Conservation (phyloP, 2,888 invertebrate genomes). For the Epicampocera succincta region DNA sequence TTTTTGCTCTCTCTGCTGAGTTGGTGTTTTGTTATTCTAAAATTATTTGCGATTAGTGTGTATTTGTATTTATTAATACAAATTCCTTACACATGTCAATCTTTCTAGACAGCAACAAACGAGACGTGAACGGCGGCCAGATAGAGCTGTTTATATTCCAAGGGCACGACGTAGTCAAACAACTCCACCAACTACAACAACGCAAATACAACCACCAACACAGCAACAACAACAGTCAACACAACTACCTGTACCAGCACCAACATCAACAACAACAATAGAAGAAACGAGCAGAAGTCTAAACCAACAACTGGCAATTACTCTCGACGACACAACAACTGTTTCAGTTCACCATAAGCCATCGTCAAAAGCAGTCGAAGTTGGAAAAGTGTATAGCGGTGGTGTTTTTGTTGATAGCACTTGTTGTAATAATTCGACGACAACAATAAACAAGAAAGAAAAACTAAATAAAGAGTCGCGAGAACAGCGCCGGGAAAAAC, state of each 20-base stretch:
- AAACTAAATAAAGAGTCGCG: constrained; percentile 67
- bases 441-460: constrained; percentile 73
- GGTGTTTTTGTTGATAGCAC: constrained; percentile 51
- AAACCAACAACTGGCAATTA: constrained; percentile 72
- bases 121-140: constrained; percentile 85
- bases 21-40: constrained; percentile 73
- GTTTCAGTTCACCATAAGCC: constrained; percentile 69
- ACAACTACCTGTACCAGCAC: constrained; percentile 54
- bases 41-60: constrained; percentile 29
- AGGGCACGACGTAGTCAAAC: constrained; percentile 84
- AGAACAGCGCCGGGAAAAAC: constrained; percentile 69
- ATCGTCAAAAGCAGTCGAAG: constrained; percentile 75
- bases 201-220: constrained; percentile 68
- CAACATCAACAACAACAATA: constrained; percentile 56
- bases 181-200: constrained; percentile 77
- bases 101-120: constrained; percentile 74
- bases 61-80: constrained; percentile 11
- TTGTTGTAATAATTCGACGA: constrained; percentile 39
- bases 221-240: constrained; percentile 52
- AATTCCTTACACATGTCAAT: constrained; percentile 50
- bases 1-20: constrained; percentile 48
- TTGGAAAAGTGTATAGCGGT: constrained; percentile 52
- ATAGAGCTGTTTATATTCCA: constrained; percentile 90
- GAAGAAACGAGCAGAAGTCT: constrained; percentile 67
- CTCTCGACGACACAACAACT: constrained; percentile 72